Base-by-base conservation (phyloP, 2,888 invertebrate genomes). In the Lymantria monacha region DNA sequence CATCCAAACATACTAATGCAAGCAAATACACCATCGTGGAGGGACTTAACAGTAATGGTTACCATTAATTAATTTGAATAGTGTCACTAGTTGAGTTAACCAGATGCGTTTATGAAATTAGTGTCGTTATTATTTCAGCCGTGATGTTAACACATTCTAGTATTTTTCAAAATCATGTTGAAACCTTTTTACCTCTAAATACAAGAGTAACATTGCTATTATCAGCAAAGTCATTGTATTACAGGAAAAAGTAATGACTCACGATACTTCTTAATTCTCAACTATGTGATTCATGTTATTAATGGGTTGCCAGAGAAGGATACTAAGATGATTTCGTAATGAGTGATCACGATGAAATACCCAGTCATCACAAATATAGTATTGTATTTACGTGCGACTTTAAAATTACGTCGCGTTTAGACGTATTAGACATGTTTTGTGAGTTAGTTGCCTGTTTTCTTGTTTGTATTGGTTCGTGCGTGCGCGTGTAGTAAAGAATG, bases 381-480 rank as follows among this genome's bases (percentile, higher is more conserved):
- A 8, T 33, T 33, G 33, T 33, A 33, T 33, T 33, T 33, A 33
- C 33, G 33, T 33, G 33, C 1, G 33, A 33, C 9, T 33, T 9
- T 33, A 38, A 9, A 66, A 61, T n/a, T 64, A 61, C 55, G 61
- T 61, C 54, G 55, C 61, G 61, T 63, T 63, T 68, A 66, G 66
- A 62, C 66, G 59, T 67, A 69, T 33, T 33, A 33, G 10, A 33
- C 75, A 75, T 79, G 76, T 81, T 79, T 81, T 79, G 78, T 79
- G 76, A 78, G 73, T 65, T 60, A 69, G 70, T 65, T 71, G 72
- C 63, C 75, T 71, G 74, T 70, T 73, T 74, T 41, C 72, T 81
- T 83, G 85, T 86, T 87, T 85, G 86, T 86, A 81, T 83, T 82
- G 77, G 81, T 83, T 79, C 76, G 82, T 87, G 85, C 82, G 88